Percentiles rank a stretch among this genome's conserved stretches.
These are phyloP conservation scores for Idaea dimidiata DNA, from an alignment of 2,888 invertebrate species.

Conservation along the genomic window DNA sequence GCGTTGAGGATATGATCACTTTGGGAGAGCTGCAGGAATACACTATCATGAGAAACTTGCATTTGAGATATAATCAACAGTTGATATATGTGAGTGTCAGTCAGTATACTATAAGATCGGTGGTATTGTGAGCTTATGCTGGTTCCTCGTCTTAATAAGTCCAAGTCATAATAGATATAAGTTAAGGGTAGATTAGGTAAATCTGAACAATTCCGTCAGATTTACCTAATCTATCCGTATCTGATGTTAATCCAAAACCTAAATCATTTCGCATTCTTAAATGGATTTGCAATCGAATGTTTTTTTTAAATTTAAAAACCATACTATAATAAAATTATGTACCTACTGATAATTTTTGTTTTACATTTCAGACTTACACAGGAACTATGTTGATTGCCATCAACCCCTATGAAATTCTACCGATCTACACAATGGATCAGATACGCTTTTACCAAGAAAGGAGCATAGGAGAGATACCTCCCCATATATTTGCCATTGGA, in stretches of 20 bases:
- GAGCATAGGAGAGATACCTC: conserved; percentile 92
- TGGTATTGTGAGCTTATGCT: not conserved
- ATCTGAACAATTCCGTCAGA: no score
- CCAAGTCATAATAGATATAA: no score
- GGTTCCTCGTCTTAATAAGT: not conserved
- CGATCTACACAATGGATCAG: conserved; percentile 96
- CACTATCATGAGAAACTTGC: conserved; percentile 94
- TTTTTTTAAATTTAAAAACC: not conserved
- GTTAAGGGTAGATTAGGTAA: no score
- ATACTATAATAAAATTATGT: no score
- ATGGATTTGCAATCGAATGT: not conserved
- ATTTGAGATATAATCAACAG: conserved; percentile 92
- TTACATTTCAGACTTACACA: conserved; percentile 90
- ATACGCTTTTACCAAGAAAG: conserved; percentile 90
- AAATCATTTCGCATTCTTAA: not conserved
- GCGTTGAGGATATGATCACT: conserved; percentile 97
- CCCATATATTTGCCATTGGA: conserved; percentile 97
- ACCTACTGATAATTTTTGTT: not conserved
- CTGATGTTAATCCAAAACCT: not conserved
- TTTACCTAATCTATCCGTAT: not conserved
- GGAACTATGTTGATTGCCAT: conserved; percentile 97
- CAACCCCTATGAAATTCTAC: conserved; percentile 96
- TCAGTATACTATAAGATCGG: no score
- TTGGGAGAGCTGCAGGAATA: conserved; percentile 97
- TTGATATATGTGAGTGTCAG: conserved; percentile 91